These are phyloP conservation scores for Rhombomys opimus DNA, from an alignment of 2,113 vertebrate genomes.

Conservation along the genomic window DNA sequence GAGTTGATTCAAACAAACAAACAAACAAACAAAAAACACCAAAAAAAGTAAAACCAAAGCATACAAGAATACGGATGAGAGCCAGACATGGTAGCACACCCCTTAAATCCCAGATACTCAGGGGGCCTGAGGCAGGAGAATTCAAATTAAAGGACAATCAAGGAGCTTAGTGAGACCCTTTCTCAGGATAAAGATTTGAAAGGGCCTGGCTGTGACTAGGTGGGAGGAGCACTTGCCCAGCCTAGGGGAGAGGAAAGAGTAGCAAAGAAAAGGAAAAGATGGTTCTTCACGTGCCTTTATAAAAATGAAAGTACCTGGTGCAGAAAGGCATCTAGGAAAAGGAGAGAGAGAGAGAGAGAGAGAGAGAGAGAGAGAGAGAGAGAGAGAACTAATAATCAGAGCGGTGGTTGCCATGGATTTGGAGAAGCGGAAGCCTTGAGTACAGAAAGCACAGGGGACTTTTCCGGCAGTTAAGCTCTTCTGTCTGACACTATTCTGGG, in stretches of 20 bases:
- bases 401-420: not conserved
- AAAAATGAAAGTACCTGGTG: not conserved
- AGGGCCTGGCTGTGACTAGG: not conserved
- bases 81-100: too few relatives aligned
- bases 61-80: not conserved
- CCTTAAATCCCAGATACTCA: not conserved
- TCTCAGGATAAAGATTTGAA: not conserved
- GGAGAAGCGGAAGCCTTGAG: not conserved
- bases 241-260: not conserved
- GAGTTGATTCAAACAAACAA: too few relatives aligned
- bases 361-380: not conserved
- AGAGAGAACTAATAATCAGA: not conserved
- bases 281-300: not conserved
- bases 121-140: not conserved
- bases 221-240: not conserved
- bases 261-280: not conserved
- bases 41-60: not conserved
- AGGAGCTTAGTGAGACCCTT: not conserved
- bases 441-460: not conserved
- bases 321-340: slow-evolving; percentile 2
- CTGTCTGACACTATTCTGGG: not conserved
- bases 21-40: too few relatives aligned
- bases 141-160: not conserved
- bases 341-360: not conserved
- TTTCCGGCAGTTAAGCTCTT: not conserved